Evolutionary conservation across 2,888 invertebrate species (phyloP).

Genomic region (Hartigia nigra): DNA sequence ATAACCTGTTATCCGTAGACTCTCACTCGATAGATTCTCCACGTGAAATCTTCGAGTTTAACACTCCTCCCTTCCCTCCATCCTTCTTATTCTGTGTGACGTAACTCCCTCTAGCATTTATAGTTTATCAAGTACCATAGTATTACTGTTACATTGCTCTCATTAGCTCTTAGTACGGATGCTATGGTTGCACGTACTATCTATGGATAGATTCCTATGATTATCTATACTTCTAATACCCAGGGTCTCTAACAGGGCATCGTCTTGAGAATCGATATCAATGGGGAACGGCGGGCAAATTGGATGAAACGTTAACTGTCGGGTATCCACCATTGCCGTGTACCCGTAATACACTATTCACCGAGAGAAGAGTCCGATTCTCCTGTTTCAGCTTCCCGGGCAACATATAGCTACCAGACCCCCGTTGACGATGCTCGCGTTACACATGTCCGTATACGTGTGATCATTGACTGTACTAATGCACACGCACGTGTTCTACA

Average conservation of each 20-base stretch:
- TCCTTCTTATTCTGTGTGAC: background rate
- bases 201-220: background rate
- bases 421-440: background rate
- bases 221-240: background rate
- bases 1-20: background rate
- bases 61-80: background rate
- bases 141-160: background rate
- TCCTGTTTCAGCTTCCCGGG: background rate
- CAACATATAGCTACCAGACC: background rate
- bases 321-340: background rate
- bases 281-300: background rate
- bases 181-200: background rate
- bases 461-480: slow-evolving; percentile 7
- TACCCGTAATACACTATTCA: background rate
- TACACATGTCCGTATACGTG: slow-evolving; percentile 10
- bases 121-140: background rate
- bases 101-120: background rate
- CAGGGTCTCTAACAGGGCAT: background rate
- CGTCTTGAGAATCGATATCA: background rate
- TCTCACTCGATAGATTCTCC: background rate
- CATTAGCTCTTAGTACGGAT: background rate
- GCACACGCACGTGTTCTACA: slow-evolving; percentile 27
- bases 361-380: background rate
- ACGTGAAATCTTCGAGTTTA: background rate
- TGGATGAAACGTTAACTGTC: background rate